Conservation (phyloP, 1,140 invertebrate species). For the Sesamia nonagrioides region DNA sequence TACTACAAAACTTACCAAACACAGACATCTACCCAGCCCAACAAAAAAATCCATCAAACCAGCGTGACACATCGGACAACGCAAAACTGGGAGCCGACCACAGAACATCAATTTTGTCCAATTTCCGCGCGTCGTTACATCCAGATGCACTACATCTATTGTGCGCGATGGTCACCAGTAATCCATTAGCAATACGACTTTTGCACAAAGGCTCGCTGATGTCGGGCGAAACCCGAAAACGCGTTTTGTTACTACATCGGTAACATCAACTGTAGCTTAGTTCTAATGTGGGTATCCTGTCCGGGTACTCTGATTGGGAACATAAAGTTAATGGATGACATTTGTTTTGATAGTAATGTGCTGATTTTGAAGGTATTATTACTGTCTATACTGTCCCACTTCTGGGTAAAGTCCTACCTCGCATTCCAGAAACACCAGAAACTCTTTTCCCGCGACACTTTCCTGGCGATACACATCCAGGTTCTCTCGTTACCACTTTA, state of each 20-base stretch:
- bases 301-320: background rate
- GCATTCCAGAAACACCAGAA: too few relatives aligned
- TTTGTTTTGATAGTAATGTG: too few relatives aligned
- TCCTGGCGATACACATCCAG: too few relatives aligned
- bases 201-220: constrained; percentile 70
- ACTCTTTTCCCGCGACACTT: too few relatives aligned
- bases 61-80: constrained; percentile 34
- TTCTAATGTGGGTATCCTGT: background rate
- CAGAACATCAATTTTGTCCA: constrained; percentile 68
- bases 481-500: too few relatives aligned
- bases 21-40: background rate
- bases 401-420: too few relatives aligned
- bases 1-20: background rate
- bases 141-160: constrained; percentile 61
- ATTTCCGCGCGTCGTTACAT: constrained; percentile 65
- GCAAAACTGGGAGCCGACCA: constrained; percentile 55
- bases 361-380: too few relatives aligned
- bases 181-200: constrained; percentile 81
- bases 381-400: too few relatives aligned
- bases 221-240: constrained; percentile 54
- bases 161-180: constrained; percentile 68
- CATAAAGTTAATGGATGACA: too few relatives aligned
- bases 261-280: constrained; percentile 30
- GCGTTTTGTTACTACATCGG: constrained; percentile 21
- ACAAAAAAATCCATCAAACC: constrained; percentile 40